Base-by-base conservation (phyloP, 2,888 invertebrate species). In the Invenusta paracnida region DNA sequence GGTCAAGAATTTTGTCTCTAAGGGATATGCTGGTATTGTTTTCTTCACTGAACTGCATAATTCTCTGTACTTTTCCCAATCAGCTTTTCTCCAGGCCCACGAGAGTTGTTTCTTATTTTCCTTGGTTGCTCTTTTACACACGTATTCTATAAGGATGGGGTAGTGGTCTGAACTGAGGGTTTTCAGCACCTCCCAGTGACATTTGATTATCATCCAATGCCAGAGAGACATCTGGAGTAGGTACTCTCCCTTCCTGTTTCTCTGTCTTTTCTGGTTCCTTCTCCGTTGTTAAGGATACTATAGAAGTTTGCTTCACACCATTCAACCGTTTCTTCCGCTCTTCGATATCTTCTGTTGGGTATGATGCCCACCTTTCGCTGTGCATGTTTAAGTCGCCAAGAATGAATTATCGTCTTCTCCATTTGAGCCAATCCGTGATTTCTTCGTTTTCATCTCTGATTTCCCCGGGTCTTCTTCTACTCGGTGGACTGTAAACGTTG, bases 331-430 rank as follows among this genome's bases (percentile, higher is more conserved):
- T 48, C 48, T 17, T 48, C 48, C 5, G 48, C 48, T 48, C 48
- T 48, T 11, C 48, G 48, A 17, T 48, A 5, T 48, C 48, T 48
- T 48, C 48, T 48, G 48, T 48, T 11, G 48, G 48, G 17, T 48
- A 5, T 48, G 17, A 17, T 48, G 48, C 48, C 48, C 48, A 48
- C 17, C 1, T 17, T 1, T 13, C 2, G 27, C 30, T 29, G 23
- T 82, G 82, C 82, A 82, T 29, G 23, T 82, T 82, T 1, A 82
- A 13, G 82, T 82, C 82, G 82, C 23, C 82, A 1, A 82, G 82
- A 1, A 82, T 82, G 1, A 82, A 13, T 30, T 82, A 23, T 23
- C 82, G 82, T 17, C 30, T 17, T 1, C 23, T 1, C 0, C 29
- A 13, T 28, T 82, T 1, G 1, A 82, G 82, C 82, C 82, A n/a